Evolutionary conservation across 2,888 invertebrate species (phyloP).

Genomic region (Venusia cambrica): DNA sequence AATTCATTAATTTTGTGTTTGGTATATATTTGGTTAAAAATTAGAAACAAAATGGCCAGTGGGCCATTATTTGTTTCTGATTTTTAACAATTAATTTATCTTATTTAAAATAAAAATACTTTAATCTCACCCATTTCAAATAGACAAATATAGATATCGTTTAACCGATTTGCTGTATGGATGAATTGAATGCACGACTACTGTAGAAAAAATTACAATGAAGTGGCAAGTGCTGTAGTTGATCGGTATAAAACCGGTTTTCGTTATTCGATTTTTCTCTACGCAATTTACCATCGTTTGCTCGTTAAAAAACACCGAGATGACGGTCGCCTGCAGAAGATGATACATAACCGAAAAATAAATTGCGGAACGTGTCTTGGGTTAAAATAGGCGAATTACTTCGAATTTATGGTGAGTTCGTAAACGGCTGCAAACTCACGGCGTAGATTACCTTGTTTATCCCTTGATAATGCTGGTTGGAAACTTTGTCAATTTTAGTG

Average conservation of each 20-base stretch:
- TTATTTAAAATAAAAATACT: constrained; percentile 10
- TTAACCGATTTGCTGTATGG: not conserved
- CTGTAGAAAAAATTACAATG: too few relatives aligned
- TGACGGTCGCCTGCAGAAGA: constrained; percentile 13
- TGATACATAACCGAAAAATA: constrained; percentile 33
- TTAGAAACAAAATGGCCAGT: too few relatives aligned
- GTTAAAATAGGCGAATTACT: constrained; percentile 34
- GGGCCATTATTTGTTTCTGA: too few relatives aligned
- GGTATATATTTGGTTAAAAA: too few relatives aligned
- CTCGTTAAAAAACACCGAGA: constrained; percentile 10
- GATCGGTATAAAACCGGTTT: too few relatives aligned
- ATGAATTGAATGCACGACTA: too few relatives aligned
- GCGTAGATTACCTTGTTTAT: constrained; percentile 58
- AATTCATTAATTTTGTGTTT: too few relatives aligned
- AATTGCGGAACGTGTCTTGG: constrained; percentile 32
- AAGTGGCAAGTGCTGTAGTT: too few relatives aligned
- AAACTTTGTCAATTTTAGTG: constrained; percentile 74
- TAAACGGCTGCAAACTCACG: constrained; percentile 32
- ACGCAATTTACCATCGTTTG: too few relatives aligned
- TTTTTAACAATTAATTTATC: constrained; percentile 2
- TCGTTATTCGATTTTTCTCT: too few relatives aligned
- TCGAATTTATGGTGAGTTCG: constrained; percentile 32
- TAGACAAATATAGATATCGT: constrained; percentile 10
- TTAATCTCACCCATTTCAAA: constrained; percentile 8
- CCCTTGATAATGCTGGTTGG: constrained; percentile 57